Conservation (phyloP, 2,113 vertebrate genomes). For the Hippocampus zosterae region DNA sequence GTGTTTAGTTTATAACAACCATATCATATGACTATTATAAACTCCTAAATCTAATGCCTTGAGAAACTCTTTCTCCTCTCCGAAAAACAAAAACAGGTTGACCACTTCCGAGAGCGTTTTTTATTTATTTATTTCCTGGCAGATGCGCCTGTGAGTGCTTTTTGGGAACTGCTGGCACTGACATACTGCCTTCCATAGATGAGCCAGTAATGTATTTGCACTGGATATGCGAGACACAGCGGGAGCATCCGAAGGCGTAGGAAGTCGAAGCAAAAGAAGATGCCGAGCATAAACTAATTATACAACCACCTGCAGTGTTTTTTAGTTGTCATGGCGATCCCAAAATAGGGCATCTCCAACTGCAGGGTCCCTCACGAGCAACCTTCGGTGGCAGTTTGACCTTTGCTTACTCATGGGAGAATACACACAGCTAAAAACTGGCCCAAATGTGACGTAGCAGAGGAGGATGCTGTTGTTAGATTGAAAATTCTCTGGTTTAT, state of each 20-base stretch:
- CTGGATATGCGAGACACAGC: slow-evolving; percentile 25
- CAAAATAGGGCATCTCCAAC: slow-evolving; percentile 46
- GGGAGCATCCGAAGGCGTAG: slow-evolving; percentile 51
- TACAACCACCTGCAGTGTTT: slow-evolving; percentile 46
- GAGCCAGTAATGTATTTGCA: slow-evolving; percentile 18
- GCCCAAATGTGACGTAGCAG: slow-evolving; percentile 7
- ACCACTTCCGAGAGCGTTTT: neutral
- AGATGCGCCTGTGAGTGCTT: neutral
- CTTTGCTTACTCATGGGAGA: slow-evolving; percentile 9
- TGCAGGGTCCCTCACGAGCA: slow-evolving; percentile 19
- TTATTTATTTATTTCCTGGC: neutral
- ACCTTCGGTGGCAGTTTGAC: slow-evolving; percentile 28
- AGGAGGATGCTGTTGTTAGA: neutral
- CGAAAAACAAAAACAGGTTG: neutral
- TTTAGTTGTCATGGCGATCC: slow-evolving; percentile 53
- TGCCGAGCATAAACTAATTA: slow-evolving; percentile 49
- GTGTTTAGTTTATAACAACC: too few relatives aligned
- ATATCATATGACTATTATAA: too few relatives aligned
- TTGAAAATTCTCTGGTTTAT: slow-evolving; percentile 1
- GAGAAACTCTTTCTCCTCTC: neutral
- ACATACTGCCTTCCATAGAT: slow-evolving; percentile 25
- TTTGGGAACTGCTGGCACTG: slow-evolving; percentile 16
- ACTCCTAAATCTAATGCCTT: too few relatives aligned
- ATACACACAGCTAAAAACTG: slow-evolving; percentile 12
- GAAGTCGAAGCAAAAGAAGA: slow-evolving; percentile 36